Percentiles rank a stretch among this genome's conserved stretches.
Evolutionary conservation across 2,113 vertebrate species (phyloP).

Genomic region (Rhadina sibilatrix): DNA sequence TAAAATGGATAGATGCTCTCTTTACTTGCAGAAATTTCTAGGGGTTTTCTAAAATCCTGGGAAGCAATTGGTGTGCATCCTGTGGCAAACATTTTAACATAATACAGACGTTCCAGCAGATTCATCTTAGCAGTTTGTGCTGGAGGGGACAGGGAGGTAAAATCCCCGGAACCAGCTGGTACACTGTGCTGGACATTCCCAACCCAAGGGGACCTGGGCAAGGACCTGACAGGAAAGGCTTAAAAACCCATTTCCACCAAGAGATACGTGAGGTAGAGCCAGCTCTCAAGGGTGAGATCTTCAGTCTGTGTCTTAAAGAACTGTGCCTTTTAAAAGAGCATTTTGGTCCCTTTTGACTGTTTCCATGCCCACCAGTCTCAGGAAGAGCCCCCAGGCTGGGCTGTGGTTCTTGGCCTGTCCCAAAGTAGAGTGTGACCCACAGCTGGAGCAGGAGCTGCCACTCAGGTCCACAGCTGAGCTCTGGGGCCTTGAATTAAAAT

Average conservation of each 20-base stretch:
- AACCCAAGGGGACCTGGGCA: accelerated
- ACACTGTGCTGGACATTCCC: not conserved
- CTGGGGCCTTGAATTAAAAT: not conserved
- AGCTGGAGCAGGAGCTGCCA: not conserved
- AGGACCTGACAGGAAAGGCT: not conserved
- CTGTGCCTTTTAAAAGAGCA: not conserved
- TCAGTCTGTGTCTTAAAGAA: not conserved
- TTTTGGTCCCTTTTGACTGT: not conserved
- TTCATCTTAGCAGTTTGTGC: not conserved
- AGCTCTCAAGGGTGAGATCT: not conserved
- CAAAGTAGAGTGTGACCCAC: accelerated
- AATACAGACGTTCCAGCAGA: not conserved
- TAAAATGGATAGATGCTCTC: not conserved
- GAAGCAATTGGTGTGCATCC: not conserved
- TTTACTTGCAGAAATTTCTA: not conserved
- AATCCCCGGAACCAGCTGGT: not conserved
- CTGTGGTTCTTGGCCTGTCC: accelerated
- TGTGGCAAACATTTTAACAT: not conserved
- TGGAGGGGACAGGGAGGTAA: not conserved
- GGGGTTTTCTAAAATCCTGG: not conserved
- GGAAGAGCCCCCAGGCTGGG: not conserved
- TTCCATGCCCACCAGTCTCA: accelerated
- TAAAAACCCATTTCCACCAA: not conserved
- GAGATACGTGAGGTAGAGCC: accelerated
- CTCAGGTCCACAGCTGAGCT: not conserved